Evolutionary conservation across 2,888 invertebrate species (phyloP).

Genomic region (Tromatobia lineatoria): DNA sequence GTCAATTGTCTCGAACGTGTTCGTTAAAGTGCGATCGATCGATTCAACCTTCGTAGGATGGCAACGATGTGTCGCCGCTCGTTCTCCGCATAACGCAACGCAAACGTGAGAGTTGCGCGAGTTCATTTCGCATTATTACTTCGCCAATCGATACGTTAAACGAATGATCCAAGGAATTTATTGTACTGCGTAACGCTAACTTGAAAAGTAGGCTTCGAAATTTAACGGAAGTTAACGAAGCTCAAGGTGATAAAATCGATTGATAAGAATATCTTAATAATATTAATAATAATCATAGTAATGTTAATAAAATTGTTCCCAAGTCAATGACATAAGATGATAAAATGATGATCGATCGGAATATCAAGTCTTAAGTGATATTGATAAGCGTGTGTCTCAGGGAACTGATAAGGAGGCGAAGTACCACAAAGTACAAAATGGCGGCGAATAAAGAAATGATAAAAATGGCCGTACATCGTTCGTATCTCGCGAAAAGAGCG

Average conservation of each 20-base stretch:
- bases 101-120: not conserved
- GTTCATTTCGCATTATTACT: not conserved
- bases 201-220: slow-evolving; percentile 4
- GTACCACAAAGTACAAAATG: slow-evolving; percentile 54
- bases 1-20: slow-evolving; percentile 60
- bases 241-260: not conserved
- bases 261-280: not conserved
- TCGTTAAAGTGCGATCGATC: slow-evolving; percentile 54
- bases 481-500: not conserved
- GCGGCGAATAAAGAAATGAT: slow-evolving; percentile 63
- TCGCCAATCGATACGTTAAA: not conserved
- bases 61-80: not conserved
- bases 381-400: not conserved
- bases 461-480: slow-evolving; percentile 74
- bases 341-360: not conserved
- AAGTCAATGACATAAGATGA: no score
- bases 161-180: not conserved
- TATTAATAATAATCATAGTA: no score
- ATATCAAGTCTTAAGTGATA: not conserved
- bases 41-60: slow-evolving; percentile 59
- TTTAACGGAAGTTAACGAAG: not conserved
- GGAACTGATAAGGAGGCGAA: not conserved
- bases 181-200: not conserved
- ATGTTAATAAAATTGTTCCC: no score
- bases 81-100: slow-evolving; percentile 9